Base-by-base conservation (phyloP, 2,888 invertebrate genomes). In the Girardia tigrina region DNA sequence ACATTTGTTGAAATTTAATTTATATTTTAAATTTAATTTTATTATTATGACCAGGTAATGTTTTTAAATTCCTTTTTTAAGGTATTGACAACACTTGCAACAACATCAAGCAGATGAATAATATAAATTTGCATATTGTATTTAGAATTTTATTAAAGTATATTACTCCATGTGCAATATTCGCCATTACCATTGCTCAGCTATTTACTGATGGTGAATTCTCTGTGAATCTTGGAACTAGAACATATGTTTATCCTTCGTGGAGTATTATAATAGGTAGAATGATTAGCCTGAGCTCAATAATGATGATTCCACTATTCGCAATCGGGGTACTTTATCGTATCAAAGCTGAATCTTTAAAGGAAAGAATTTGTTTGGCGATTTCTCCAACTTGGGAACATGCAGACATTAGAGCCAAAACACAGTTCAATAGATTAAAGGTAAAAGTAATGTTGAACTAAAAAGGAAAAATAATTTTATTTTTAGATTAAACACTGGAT, bases 311-410 rank as follows among this genome's bases (percentile, higher is more conserved):
- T 56, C 56, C 56, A 12, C 4, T 56, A 2, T 56, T 56, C 23
- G 56, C 20, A 20, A 56, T 56, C n/a, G 56, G 4, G 4, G 56
- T 56, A 20, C n/a, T 56, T 2, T 56, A 56, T 56, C 56, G 56
- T 12, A 56, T 56, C n/a, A 56, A 56, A 56, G 56, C 56, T 56
- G 23, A n/a, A 6, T 56, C 56, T 6, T 56, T n/a, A 23, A 56
- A 56, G 23, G 56, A 56, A 56, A 56, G 56, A 56, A 56, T 56
- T 56, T 56, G 56, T 56, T 56, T 56, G n/a, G n/a, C 56, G 23
- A 56, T 56, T 2, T 56, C 56, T 2, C 56, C 56, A 56, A 56
- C 4, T 56, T 56, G 56, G 56, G 56, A 56, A 23, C 56, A 56
- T 56, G 20, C n/a, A 20, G 56, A 56, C 4, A 56, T 56, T 2